Base-by-base conservation (phyloP, 2,113 vertebrate species). In the Dipodomys ordii region DNA sequence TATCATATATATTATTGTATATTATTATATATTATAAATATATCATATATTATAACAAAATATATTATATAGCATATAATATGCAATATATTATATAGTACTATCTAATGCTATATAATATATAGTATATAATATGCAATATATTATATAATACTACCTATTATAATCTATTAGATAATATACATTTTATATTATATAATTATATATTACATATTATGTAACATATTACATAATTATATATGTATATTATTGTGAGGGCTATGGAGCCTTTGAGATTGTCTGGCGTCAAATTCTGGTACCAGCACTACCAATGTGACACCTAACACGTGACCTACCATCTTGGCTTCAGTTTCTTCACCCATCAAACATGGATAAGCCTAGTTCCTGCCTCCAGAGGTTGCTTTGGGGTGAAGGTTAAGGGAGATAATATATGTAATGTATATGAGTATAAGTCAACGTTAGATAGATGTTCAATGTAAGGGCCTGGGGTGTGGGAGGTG, bases 221-320 rank as follows among this genome's bases (percentile, higher is more conserved):
- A 39, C 39, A 49, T 49, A 12, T 49, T 49, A 49, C 12, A 49
- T 49, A 49, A 12, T 49, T 49, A 49, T 49, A 12, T 49, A 49
- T 49, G 12, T 12, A 49, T 11, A 49, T 49, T 49, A 49, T 72
- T 53, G 35, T 30, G 60, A 80, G n/a, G 22, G 3, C 5, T 74
- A n/a, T 71, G 25, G 23, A 92, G 28, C 19, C 71, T 30, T 79
- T 69, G 25, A 39, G n/a, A 30, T 12, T 53, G 2, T 15, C 27
- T 84, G 46, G 19, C 23, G 57, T 94, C 53, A 84, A 90, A 71
- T 77, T 93, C 74, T 93, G 23, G 57, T 68, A 64, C 19, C 44
- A 44, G 2, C 1, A 25, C 25, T 82, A 78, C 20, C 20, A 93
- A 23, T 84, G 32, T 72, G 65, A 86, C 57, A 9, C 6, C 87